Evolutionary conservation across 2,888 invertebrate genomes (phyloP).

Genomic region (Adineta ricciae): DNA sequence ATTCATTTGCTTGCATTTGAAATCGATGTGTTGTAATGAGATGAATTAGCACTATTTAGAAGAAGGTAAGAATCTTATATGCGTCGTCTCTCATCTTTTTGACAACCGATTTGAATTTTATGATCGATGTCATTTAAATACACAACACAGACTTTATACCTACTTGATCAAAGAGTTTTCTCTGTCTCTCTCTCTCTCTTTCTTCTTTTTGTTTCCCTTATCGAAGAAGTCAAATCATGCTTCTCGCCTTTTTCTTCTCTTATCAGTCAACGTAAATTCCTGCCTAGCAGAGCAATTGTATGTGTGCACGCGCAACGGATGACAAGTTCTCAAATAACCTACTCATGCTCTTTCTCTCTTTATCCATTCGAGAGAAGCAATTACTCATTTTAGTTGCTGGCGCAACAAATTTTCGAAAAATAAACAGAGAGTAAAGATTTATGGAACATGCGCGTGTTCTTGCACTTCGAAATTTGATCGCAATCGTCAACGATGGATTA

Average conservation of each 20-base stretch:
- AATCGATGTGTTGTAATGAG: constrained; percentile 5
- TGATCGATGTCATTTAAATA: background rate
- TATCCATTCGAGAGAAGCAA: background rate
- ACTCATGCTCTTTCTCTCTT: background rate
- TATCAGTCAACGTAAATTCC: background rate
- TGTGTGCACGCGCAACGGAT: constrained; percentile 14
- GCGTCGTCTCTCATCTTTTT: background rate
- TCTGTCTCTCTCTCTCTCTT: background rate
- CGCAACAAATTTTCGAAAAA: constrained; percentile 12
- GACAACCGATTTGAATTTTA: background rate
- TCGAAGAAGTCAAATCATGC: background rate
- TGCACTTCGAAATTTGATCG: constrained; percentile 17
- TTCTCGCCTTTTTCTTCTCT: background rate
- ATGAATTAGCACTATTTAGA: background rate
- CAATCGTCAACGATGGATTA: background rate
- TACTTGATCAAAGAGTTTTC: background rate
- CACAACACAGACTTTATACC: background rate
- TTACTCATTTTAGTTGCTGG: background rate
- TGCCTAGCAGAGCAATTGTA: background rate
- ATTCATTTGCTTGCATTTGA: constrained; percentile 6
- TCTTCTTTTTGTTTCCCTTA: background rate
- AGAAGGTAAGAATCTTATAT: background rate
- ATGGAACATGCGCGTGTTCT: background rate
- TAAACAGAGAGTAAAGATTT: background rate
- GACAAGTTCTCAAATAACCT: constrained; percentile 22